A percentile compares a stretch with the other conserved stretches of the same genome.
These are phyloP conservation scores for Sorex fumeus DNA, from an alignment of 2,113 vertebrate genomes.

Conservation along the genomic window DNA sequence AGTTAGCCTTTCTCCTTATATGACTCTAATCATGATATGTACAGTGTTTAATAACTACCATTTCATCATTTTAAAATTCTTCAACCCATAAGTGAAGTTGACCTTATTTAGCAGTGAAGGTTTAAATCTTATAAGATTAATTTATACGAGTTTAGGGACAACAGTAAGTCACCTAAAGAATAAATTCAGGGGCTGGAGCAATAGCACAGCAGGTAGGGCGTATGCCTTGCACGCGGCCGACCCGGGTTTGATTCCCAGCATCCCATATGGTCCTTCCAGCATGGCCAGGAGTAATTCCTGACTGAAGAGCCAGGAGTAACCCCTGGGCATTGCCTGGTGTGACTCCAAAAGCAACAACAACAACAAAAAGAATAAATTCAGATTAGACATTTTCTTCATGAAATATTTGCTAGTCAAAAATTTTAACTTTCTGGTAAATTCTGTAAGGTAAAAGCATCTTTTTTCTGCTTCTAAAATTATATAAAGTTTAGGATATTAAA, in stretches of 20 bases:
- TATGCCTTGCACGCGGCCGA: no score
- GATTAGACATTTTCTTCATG: background rate
- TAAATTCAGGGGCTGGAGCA: no score
- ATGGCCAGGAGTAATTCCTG: no score
- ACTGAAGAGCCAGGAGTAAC: no score
- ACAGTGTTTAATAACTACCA: accelerated
- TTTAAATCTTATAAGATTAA: background rate
- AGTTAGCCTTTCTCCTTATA: background rate
- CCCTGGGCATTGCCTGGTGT: no score
- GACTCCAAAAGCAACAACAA: no score
- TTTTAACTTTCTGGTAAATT: background rate
- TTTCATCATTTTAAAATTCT: background rate
- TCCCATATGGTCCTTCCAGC: no score
- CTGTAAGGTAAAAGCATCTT: background rate
- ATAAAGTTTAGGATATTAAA: background rate
- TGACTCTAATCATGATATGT: accelerated
- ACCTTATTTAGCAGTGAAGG: background rate
- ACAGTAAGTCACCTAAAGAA: no score
- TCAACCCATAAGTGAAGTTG: background rate
- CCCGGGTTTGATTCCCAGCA: no score
- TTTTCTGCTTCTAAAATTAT: background rate
- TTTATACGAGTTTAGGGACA: accelerated
- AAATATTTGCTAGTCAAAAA: background rate
- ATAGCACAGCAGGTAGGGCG: no score
- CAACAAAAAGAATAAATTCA: no score